Base-by-base conservation (phyloP, 2,113 vertebrate genomes). In the Trinectes maculatus region DNA sequence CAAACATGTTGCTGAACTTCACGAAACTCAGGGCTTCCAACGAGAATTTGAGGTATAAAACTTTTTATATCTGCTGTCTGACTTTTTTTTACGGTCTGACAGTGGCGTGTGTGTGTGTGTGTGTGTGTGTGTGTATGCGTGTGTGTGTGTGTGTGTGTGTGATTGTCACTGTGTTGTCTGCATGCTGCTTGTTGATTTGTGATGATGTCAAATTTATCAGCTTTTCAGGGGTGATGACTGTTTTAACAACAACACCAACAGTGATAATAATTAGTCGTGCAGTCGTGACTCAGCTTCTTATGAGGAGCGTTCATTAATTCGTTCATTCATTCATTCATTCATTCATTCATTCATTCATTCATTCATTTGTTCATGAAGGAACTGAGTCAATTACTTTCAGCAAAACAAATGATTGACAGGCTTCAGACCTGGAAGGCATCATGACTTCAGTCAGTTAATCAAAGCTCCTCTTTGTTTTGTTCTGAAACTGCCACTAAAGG, bases 41-140 rank as follows among this genome's bases (percentile, higher is more conserved):
- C 90, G 91, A 90, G 95, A 99, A 91, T 99, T 99, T 92, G 94
- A 98, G 96, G 98, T 99, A 93, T 56, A 26, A 48, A 4, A n/a
- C 25, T 3, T 24, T 10, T 34, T 19, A 1, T 1, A 3, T 1
- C 22, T 40, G 5, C 18, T 40, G 16, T n/a, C 6, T 40, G 31
- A 33, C 31, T 15, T n/a, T 49, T n/a, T 3, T 2, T 28, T 26
- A 21, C 26, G 22, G 16, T n/a, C 2, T 24, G 31, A 19, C 4
- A 39, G 57, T 26, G 25, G 4, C 24, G 9, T 58, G 8, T 58
- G 25, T 39, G 5, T 54, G 29, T 71, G 16, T 57, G 43, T 4
- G 6, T 37, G 31, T 58, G 22, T 44, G 29, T n/a, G n/a, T n/a
- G n/a, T n/a, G n/a, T n/a, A n/a, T n/a, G n/a, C n/a, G n/a, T n/a